Conservation (phyloP, 2,797 vertebrate species). For the Loriculus beryllinus region DNA sequence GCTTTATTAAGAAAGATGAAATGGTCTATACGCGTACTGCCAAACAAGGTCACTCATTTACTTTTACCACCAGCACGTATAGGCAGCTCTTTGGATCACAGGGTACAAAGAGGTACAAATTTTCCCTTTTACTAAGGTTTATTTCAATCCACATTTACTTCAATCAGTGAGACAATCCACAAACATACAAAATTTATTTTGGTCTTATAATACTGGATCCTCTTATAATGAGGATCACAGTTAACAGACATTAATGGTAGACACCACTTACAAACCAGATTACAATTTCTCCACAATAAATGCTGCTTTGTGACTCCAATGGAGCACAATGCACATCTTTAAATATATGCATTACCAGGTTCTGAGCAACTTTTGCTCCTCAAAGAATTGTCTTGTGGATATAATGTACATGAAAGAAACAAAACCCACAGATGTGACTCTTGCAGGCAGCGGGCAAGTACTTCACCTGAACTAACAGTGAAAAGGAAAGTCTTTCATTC, state of each 20-base stretch:
- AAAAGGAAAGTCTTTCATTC: not conserved
- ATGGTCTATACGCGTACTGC: not conserved
- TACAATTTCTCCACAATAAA: not conserved
- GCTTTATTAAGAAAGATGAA: conserved; percentile 42
- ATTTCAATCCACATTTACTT: not conserved
- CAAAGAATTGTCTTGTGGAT: not conserved
- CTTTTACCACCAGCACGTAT: not conserved
- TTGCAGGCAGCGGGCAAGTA: not conserved
- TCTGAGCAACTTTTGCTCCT: not conserved
- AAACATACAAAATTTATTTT: not conserved
- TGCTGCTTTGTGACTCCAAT: not conserved
- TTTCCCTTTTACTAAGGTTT: not conserved
- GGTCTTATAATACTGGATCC: not conserved
- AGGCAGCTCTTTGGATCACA: not conserved
- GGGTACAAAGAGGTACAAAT: not conserved
- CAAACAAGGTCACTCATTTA: conserved; percentile 10
- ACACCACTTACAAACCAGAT: not conserved
- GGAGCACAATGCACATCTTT: not conserved
- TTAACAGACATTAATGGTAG: not conserved
- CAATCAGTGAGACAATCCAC: not conserved
- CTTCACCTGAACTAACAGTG: not conserved
- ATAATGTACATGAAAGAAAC: not conserved
- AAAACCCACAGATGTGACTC: not conserved
- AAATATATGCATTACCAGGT: not conserved
- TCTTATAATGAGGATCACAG: not conserved